Evolutionary conservation across 2,113 vertebrate genomes (phyloP).

Genomic region (Rhynchomys soricoides): DNA sequence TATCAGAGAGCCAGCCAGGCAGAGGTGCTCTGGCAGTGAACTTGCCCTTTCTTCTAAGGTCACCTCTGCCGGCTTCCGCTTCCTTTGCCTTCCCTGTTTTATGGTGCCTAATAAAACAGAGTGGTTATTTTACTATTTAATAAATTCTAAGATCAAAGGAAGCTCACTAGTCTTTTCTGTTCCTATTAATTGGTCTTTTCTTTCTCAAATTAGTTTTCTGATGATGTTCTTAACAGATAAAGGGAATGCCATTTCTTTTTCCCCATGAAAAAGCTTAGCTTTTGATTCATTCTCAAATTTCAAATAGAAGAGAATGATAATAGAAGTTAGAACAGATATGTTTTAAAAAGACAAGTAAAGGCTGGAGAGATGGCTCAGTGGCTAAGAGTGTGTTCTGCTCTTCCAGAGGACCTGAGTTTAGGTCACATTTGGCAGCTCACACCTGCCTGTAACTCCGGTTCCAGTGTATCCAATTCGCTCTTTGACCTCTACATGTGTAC

Average conservation of each 20-base stretch:
- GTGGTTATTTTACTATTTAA: constrained; percentile 63
- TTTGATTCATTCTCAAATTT: constrained; percentile 65
- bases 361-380: neutral
- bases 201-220: constrained; percentile 69
- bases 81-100: neutral
- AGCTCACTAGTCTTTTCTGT: constrained; percentile 62
- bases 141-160: constrained; percentile 73
- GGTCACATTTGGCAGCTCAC: neutral
- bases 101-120: constrained; percentile 36
- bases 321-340: neutral
- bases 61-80: neutral
- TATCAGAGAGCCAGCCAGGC: neutral
- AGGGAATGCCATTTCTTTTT: constrained; percentile 57
- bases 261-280: constrained; percentile 38
- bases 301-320: constrained; percentile 22
- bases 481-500: neutral
- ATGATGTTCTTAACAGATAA: constrained; percentile 64
- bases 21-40: neutral
- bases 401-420: neutral
- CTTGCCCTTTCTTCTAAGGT: neutral
- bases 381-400: too few species aligned
- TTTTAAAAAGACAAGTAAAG: neutral
- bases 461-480: neutral
- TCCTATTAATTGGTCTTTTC: constrained; percentile 71
- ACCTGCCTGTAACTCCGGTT: neutral